Evolutionary conservation across 2,888 invertebrate species (phyloP).

Genomic region (Epicampocera succincta): DNA sequence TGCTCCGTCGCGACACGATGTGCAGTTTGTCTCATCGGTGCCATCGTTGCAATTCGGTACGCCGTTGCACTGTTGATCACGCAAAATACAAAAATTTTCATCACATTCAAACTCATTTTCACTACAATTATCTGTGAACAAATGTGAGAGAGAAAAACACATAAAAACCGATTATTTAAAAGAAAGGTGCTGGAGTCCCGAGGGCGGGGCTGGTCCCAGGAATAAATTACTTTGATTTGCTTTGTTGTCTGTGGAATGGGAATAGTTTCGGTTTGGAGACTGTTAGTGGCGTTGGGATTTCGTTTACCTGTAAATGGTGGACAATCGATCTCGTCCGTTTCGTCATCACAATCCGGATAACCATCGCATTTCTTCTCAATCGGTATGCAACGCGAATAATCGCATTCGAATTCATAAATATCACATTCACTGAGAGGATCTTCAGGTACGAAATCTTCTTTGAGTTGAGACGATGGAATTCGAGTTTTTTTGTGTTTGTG

Average conservation of each 20-base stretch:
- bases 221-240: constrained; percentile 20
- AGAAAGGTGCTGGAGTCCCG: background rate
- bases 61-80: constrained; percentile 83
- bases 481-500: constrained; percentile 16
- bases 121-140: constrained; percentile 79
- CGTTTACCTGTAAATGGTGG: constrained; percentile 79
- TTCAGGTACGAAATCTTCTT: constrained; percentile 75
- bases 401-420: constrained; percentile 80
- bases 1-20: constrained; percentile 78
- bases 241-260: background rate
- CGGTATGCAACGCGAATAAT: constrained; percentile 80
- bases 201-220: background rate
- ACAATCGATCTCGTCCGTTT: constrained; percentile 84
- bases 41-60: constrained; percentile 83
- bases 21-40: constrained; percentile 83
- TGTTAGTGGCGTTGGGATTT: constrained; percentile 1
- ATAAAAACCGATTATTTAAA: constrained; percentile 22
- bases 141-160: constrained; percentile 35
- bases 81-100: constrained; percentile 85
- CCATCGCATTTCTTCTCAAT: constrained; percentile 85
- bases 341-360: constrained; percentile 84
- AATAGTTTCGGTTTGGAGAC: background rate
- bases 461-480: constrained; percentile 25
- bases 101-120: constrained; percentile 84
- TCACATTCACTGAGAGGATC: constrained; percentile 77